Base-by-base conservation (phyloP, 2,113 vertebrate genomes). In the Pithys albifrons region DNA sequence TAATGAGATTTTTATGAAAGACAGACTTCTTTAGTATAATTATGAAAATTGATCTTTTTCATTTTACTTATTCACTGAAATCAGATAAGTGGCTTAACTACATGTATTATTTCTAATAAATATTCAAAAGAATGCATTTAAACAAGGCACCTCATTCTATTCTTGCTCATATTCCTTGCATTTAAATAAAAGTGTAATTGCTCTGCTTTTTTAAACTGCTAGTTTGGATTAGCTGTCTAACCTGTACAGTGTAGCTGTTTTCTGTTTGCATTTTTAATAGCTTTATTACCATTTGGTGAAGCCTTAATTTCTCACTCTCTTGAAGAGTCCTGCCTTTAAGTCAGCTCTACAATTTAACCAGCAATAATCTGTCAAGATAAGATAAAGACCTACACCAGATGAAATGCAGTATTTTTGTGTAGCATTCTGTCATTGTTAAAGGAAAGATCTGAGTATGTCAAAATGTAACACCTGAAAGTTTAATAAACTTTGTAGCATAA, bases 71-170 rank as follows among this genome's bases (percentile, higher is more conserved):
- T 98, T 98, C 98, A 98, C 96, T 98, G 98, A 98, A 98, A 98
- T 98, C 98, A 98, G 98, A 98, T 98, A 98, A 98, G 98, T 98
- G 98, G 98, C 98, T 98, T 98, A 98, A 98, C 98, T 98, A 98
- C 98, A 98, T 98, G 98, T 98, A 98, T 98, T 98, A 98, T 98
- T 98, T 98, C 98, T 98, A 98, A 98, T 98, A 98, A 98, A 98
- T 98, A 98, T 98, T 98, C 98, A 98, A 98, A 98, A 98, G 98
- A 98, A 98, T 98, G 98, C 98, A 98, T 98, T 98, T 98, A 98
- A 98, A 98, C 98, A 98, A 98, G 98, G 97, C 97, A 98, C 96
- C 97, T 98, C 98, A 97, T 98, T 98, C 98, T 98, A 97, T 98
- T 98, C 98, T 97, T 98, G 97, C 97, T 98, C 98, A 97, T 98